A percentile compares a stretch with the other conserved stretches of the same genome.
These are phyloP conservation scores for Lindbergichthys nudifrons DNA, from an alignment of 2,797 vertebrate species.

Conservation along the genomic window DNA sequence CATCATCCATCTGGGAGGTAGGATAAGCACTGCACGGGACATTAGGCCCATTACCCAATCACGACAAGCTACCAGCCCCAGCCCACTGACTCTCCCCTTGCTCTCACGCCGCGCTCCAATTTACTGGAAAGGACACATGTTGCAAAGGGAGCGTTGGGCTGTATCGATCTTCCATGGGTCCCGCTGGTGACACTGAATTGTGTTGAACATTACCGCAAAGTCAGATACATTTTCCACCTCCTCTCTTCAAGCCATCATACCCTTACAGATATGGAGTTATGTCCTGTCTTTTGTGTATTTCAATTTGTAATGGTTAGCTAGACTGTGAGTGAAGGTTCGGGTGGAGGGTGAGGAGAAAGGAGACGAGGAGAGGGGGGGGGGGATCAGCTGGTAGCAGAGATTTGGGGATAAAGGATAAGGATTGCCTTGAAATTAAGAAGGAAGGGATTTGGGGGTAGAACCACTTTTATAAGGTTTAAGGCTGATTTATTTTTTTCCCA, in stretches of 20 bases:
- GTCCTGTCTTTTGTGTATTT: background rate
- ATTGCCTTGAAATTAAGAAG: background rate
- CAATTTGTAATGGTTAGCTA: background rate
- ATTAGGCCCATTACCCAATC: slow-evolving; percentile 76
- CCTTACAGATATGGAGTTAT: background rate
- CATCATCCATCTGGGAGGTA: slow-evolving; percentile 74
- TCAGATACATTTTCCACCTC: background rate
- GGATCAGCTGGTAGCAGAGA: background rate
- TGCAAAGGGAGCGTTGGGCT: slow-evolving; percentile 7
- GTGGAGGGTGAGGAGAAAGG: background rate
- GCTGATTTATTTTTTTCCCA: background rate
- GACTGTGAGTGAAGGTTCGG: background rate
- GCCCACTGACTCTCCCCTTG: slow-evolving; percentile 43
- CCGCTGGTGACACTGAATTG: background rate
- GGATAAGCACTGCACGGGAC: slow-evolving; percentile 70
- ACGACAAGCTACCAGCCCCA: slow-evolving; percentile 53
- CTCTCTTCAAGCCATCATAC: too few species aligned
- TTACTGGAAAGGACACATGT: slow-evolving; percentile 63
- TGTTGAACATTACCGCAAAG: slow-evolving; percentile 15
- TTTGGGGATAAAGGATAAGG: background rate
- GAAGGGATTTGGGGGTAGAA: background rate
- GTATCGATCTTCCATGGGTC: slow-evolving; percentile 21
- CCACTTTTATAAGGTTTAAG: background rate
- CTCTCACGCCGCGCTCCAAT: slow-evolving; percentile 53
- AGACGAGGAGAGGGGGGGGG: background rate